Evolutionary conservation across 2,797 vertebrate genomes (phyloP), one percentile per base, ranked within the genome.

Genomic region (Danio albolineatus): DNA sequence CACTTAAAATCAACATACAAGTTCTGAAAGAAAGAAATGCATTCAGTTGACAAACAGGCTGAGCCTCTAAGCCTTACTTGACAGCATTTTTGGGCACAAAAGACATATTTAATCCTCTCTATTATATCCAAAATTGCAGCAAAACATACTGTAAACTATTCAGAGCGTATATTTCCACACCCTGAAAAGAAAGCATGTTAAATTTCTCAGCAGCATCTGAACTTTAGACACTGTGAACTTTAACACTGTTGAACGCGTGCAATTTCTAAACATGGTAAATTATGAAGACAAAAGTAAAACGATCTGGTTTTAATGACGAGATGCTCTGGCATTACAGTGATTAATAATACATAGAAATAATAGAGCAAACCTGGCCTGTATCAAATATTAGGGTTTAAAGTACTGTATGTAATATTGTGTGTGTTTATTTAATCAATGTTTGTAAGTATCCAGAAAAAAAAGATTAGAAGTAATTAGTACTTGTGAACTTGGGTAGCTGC

Each of bases 191-290:
- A 59, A 73, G 46, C 13, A 36, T 36, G 48, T 28, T 38, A 28
- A 44, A 60, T 69, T 57, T 49, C 75, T 77, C 43, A 60, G 41
- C 8, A 0, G 7, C 16, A 12, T 7, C 8, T 61, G 66, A 73
- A 76, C 59, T 67, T 28, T 66, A 39, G 9, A 28, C 59, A 38
- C 66, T 28, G 43, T 72, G 67, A 77, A 77, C 80, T 73, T 71
- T 78, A 19, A n/a, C 74, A 71, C 69, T 13, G n/a, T 70, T 56
- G 44, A 77, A 38, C 6, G 38, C 21, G 38, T 73, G 39, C 21
- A 2, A 10, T 65, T 65, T 74, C 51, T 74, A 64, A 46, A 66
- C 54, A 70, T 16, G 19, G 54, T 70, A 28, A 70, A 61, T 70
- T 49, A 70, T 78, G 12, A 78, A 69, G 28, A 70, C 59, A 43